phyloP scores from a whole-genome alignment of 2,113 vertebrate species.

The Mugil cephalus region DNA sequence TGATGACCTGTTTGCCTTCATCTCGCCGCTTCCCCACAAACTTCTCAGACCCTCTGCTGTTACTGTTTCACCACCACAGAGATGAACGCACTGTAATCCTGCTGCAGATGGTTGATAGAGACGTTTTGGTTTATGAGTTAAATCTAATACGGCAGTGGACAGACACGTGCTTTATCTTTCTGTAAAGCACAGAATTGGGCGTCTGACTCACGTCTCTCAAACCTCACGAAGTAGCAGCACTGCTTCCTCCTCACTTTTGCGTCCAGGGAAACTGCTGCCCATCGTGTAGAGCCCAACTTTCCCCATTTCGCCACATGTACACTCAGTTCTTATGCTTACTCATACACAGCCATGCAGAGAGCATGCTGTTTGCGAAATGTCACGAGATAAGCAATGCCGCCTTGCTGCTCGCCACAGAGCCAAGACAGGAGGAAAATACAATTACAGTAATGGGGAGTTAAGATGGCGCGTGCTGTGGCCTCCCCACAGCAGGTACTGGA shows the following conservation, averaged over 20 bases:
- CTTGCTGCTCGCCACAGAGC: conserved; percentile 51
- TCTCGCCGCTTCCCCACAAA: conserved; percentile 5
- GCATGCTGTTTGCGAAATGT: conserved; percentile 65
- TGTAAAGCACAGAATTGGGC: too few relatives aligned
- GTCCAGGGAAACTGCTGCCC: background rate
- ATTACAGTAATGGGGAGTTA: conserved; percentile 57
- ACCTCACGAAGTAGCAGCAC: background rate
- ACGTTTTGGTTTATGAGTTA: too few relatives aligned
- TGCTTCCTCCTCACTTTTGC: background rate
- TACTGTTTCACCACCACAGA: background rate
- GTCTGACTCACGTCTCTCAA: too few relatives aligned
- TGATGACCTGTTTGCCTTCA: conserved; percentile 50
- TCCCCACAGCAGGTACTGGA: conserved; percentile 13
- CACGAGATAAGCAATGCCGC: conserved; percentile 66
- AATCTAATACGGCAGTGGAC: too few relatives aligned
- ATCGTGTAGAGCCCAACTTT: background rate
- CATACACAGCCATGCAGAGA: conserved; percentile 13
- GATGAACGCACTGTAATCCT: too few relatives aligned
- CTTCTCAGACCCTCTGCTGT: too few relatives aligned
- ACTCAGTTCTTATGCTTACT: background rate
- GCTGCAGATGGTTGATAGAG: too few relatives aligned
- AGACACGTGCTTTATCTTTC: background rate
- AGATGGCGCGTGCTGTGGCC: conserved; percentile 31
- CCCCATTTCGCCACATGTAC: background rate
- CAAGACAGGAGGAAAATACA: conserved; percentile 45